Conservation (phyloP, 2,888 invertebrate genomes). For the Ochropleura leucogaster region DNA sequence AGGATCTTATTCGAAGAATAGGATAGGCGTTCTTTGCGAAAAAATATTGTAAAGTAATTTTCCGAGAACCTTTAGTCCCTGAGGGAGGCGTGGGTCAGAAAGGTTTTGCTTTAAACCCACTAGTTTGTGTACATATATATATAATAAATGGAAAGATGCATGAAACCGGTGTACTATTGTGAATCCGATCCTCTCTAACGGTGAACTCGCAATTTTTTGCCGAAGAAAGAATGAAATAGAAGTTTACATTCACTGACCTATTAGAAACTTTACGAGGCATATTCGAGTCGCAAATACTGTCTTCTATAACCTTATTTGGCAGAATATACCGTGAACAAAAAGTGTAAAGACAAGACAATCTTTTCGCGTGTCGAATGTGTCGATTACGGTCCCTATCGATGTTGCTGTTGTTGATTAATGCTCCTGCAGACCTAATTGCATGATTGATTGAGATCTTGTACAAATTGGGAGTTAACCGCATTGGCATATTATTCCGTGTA, state of each 20-base stretch:
- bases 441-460: slow-evolving; percentile 16
- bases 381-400: slow-evolving; percentile 16
- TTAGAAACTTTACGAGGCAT: not conserved
- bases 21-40: slow-evolving; percentile 17
- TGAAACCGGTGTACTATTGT: slow-evolving; percentile 21
- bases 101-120: slow-evolving; percentile 14
- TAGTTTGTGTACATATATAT: not conserved
- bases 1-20: slow-evolving; percentile 18
- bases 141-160: no score
- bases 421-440: slow-evolving; percentile 5
- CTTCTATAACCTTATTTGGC: not conserved
- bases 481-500: not conserved
- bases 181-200: slow-evolving; percentile 6
- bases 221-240: slow-evolving; percentile 11
- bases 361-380: slow-evolving; percentile 15
- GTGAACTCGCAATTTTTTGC: slow-evolving; percentile 21
- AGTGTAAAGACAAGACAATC: slow-evolving; percentile 3
- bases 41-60: slow-evolving; percentile 15
- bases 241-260: not conserved
- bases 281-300: not conserved
- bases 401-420: not conserved
- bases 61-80: slow-evolving; percentile 20
- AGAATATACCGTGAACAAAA: slow-evolving; percentile 6
- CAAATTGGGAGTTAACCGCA: not conserved
- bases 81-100: slow-evolving; percentile 7